Evolutionary conservation across 2,888 invertebrate species (phyloP).

Genomic region (Mactromeris polynyma): DNA sequence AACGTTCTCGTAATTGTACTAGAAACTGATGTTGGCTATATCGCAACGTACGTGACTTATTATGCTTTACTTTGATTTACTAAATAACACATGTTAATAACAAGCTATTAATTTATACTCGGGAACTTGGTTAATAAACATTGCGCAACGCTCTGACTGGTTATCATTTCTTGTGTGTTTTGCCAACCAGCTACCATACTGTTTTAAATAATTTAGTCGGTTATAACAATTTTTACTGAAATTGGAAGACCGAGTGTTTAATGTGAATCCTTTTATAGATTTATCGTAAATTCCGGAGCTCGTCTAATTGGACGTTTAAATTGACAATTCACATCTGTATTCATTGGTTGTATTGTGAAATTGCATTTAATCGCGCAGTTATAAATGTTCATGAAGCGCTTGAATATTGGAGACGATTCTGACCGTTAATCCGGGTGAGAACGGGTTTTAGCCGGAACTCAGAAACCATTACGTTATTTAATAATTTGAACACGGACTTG

Average conservation of each 20-base stretch:
- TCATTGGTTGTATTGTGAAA: background rate
- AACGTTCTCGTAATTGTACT: background rate
- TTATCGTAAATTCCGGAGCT: background rate
- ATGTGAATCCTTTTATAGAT: background rate
- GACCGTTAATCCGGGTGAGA: background rate
- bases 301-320: background rate
- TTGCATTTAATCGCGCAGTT: background rate
- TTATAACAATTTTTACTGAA: background rate
- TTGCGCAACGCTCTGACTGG: background rate
- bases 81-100: constrained; percentile 4
- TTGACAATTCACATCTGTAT: background rate
- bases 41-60: background rate
- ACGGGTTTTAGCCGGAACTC: background rate
- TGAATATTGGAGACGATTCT: background rate
- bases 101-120: background rate
- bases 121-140: background rate
- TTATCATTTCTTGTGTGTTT: background rate
- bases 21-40: background rate
- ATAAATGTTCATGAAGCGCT: background rate
- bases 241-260: background rate
- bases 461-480: background rate
- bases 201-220: background rate
- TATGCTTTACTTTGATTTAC: background rate
- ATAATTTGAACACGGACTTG: background rate
- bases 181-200: background rate